phyloP scores from a whole-genome alignment of 2,113 vertebrate genomes.

The Cinclus mexicanus region DNA sequence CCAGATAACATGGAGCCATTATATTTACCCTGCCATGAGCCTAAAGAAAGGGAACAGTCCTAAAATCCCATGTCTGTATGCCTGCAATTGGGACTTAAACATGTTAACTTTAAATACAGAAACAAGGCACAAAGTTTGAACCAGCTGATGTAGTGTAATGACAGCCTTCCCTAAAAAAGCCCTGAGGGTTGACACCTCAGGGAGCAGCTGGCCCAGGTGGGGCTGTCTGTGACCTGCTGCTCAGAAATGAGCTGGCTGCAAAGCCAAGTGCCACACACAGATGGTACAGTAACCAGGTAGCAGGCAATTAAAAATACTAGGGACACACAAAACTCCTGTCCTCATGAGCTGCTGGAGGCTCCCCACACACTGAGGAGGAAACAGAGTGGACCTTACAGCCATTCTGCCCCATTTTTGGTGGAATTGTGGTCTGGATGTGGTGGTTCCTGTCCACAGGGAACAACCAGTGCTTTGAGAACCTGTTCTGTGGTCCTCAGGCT shows the following conservation, averaged over 20 bases:
- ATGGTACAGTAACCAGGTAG: not conserved
- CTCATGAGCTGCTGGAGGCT: not conserved
- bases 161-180: not conserved
- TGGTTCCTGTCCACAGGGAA: not conserved
- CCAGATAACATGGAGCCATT: constrained; percentile 8
- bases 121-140: not conserved
- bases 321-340: not conserved
- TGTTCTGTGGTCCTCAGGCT: not conserved
- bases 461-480: not conserved
- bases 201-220: constrained; percentile 6
- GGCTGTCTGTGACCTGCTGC: not conserved
- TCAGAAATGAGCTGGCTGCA: not conserved
- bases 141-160: not conserved
- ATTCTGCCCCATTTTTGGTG: not conserved
- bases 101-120: not conserved
- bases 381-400: not conserved
- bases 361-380: not conserved
- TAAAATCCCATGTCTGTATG: not conserved
- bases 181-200: not conserved
- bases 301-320: not conserved
- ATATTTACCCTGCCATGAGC: not conserved
- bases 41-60: not conserved
- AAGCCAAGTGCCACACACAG: not conserved
- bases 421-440: not conserved
- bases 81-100: not conserved